Percentiles rank a stretch among this genome's conserved stretches.
Evolutionary conservation across 2,888 invertebrate genomes (phyloP).

Genomic region (Diarsia rubi): DNA sequence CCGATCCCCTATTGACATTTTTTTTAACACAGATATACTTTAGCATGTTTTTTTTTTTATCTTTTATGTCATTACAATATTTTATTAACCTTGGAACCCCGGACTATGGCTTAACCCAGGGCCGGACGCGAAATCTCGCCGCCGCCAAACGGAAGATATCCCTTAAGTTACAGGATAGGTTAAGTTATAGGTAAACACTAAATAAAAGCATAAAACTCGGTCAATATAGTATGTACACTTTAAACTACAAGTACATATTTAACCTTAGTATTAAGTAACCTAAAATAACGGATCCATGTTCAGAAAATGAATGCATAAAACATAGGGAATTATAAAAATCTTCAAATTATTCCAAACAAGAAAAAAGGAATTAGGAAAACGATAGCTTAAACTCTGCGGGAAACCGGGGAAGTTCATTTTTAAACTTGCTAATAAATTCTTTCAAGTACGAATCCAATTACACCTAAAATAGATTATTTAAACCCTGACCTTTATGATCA

Average conservation of each 20-base stretch:
- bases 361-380: constrained; percentile 36
- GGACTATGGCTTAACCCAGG: too few relatives aligned
- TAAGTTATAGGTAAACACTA: too few relatives aligned
- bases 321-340: neutral
- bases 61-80: too few relatives aligned
- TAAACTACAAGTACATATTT: neutral
- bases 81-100: too few relatives aligned
- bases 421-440: constrained; percentile 39
- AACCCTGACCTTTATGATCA: constrained; percentile 18
- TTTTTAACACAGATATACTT: too few relatives aligned
- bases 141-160: too few relatives aligned
- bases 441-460: constrained; percentile 51
- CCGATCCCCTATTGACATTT: too few relatives aligned
- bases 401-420: constrained; percentile 39
- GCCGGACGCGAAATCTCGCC: too few relatives aligned
- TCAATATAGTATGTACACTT: neutral
- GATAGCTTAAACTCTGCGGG: constrained; percentile 30
- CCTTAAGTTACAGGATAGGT: too few relatives aligned
- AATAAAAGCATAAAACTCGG: neutral
- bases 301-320: constrained; percentile 9
- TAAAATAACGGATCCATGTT: neutral
- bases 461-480: constrained; percentile 27
- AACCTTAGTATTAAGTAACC: too few relatives aligned
- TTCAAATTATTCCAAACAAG: constrained; percentile 31
- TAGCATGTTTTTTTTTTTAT: too few relatives aligned